Conservation (phyloP, 2,888 invertebrate species). For the Brachyopa scutellaris region DNA sequence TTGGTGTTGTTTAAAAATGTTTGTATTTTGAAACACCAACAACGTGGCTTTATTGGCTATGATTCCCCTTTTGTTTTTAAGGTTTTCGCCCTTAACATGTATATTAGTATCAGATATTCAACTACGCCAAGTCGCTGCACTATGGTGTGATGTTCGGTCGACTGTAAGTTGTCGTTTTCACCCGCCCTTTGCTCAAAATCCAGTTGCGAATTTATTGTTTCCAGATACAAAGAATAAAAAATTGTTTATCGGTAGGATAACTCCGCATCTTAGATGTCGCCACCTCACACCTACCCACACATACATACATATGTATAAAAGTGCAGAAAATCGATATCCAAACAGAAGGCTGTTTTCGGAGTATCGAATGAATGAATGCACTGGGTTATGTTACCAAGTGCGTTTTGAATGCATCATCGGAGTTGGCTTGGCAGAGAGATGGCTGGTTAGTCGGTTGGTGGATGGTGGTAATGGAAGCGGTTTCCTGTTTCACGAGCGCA, state of each 20-base stretch:
- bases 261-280: slow-evolving; percentile 37
- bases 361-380: slow-evolving; percentile 66
- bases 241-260: slow-evolving; percentile 34
- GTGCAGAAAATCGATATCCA: slow-evolving; percentile 74
- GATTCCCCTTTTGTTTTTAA: slow-evolving; percentile 7
- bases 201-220: slow-evolving; percentile 23
- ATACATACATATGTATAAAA: too few relatives aligned
- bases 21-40: not conserved
- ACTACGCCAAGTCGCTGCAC: too few relatives aligned
- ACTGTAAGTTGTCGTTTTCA: not conserved
- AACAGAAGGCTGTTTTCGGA: slow-evolving; percentile 68
- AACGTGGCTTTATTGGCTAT: slow-evolving; percentile 6
- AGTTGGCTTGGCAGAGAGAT: slow-evolving; percentile 7
- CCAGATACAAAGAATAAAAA: not conserved
- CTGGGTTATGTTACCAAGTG: slow-evolving; percentile 63
- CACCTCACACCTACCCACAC: slow-evolving; percentile 40
- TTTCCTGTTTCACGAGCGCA: slow-evolving; percentile 53
- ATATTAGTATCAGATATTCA: not conserved
- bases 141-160: slow-evolving; percentile 3
- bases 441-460: not conserved
- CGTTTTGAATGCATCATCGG: slow-evolving; percentile 53
- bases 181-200: slow-evolving; percentile 13
- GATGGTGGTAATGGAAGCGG: slow-evolving; percentile 22
- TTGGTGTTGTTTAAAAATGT: too few relatives aligned
- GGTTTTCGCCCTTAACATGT: too few relatives aligned